phyloP scores from a whole-genome alignment of 2,888 invertebrate genomes.

The Eledona agricola region DNA sequence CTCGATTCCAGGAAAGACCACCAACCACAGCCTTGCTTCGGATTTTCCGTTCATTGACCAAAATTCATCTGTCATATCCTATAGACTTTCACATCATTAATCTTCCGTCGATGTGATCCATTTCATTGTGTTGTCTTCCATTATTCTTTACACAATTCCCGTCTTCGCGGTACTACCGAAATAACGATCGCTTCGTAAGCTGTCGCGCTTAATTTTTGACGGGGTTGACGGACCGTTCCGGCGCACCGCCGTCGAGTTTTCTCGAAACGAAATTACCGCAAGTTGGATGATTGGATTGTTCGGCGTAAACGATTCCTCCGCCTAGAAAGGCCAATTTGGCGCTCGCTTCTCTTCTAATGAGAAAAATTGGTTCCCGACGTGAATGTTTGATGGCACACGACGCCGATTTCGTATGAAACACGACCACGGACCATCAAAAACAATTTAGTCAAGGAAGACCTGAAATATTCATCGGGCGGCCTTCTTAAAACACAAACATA shows the following conservation, averaged over 20 bases:
- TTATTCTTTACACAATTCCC: no score
- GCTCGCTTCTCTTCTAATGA: constrained; percentile 46
- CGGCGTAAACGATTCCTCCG: constrained; percentile 40
- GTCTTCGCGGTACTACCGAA: no score
- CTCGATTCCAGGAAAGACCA: constrained; percentile 10
- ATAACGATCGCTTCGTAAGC: constrained; percentile 1
- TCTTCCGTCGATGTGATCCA: no score
- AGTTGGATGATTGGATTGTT: constrained; percentile 50
- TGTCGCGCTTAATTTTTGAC: constrained; percentile 1
- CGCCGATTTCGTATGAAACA: constrained; percentile 19
- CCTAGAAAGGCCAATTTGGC: constrained; percentile 51
- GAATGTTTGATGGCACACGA: constrained; percentile 47
- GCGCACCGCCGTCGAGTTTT: constrained; percentile 17
- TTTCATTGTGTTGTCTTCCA: no score
- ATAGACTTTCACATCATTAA: no score
- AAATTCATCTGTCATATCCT: no score
- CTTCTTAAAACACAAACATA: constrained; percentile 33
- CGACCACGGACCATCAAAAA: constrained; percentile 21
- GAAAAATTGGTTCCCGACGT: constrained; percentile 39
- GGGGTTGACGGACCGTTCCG: no score
- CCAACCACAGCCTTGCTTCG: neutral
- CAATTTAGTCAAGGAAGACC: constrained; percentile 9
- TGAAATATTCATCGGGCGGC: constrained; percentile 31
- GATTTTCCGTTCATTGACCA: neutral
- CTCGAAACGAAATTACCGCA: constrained; percentile 54